Percentiles rank a stretch among this genome's conserved stretches.
These are phyloP conservation scores for Trachythela sp. DNA, from an alignment of 64 coral and sea anemone genomes.

Conservation along the genomic window DNA sequence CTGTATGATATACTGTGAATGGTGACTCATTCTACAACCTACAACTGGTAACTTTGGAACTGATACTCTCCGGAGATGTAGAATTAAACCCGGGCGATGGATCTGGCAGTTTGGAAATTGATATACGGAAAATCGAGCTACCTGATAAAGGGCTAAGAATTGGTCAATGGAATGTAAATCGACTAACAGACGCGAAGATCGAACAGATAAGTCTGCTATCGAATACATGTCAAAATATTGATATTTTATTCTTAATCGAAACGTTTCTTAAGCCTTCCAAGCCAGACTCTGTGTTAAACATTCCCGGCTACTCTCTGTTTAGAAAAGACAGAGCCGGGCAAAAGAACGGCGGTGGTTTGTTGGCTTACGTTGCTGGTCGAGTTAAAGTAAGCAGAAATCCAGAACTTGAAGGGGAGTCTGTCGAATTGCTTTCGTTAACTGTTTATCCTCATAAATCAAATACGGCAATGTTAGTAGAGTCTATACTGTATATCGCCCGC, in stretches of 20 bases:
- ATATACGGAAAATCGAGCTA: background rate
- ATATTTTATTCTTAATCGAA: conserved; percentile 22
- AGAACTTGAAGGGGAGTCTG: background rate
- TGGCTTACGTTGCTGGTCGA: background rate
- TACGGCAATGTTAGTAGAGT: background rate
- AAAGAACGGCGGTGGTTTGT: background rate
- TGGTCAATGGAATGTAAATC: conserved; percentile 28
- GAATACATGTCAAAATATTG: background rate
- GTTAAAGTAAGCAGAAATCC: background rate
- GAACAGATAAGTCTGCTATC: conserved; percentile 34
- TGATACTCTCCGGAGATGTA: conserved; percentile 18
- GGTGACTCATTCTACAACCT: too few relatives aligned
- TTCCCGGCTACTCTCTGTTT: background rate
- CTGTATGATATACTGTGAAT: too few relatives aligned
- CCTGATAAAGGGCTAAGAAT: background rate
- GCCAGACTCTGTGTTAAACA: background rate
- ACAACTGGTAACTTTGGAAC: too few relatives aligned
- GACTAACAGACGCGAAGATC: conserved; percentile 13
- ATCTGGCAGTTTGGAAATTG: background rate
- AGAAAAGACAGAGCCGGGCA: conserved; percentile 3
- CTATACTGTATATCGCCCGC: background rate
- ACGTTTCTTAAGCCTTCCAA: conserved; percentile 29
- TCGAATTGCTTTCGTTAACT: conserved; percentile 21
- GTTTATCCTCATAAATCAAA: conserved; percentile 36
- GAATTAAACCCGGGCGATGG: conserved; percentile 14